Evolutionary conservation across 2,797 vertebrate species (phyloP).

Genomic region (Phyllotis vaccarum): DNA sequence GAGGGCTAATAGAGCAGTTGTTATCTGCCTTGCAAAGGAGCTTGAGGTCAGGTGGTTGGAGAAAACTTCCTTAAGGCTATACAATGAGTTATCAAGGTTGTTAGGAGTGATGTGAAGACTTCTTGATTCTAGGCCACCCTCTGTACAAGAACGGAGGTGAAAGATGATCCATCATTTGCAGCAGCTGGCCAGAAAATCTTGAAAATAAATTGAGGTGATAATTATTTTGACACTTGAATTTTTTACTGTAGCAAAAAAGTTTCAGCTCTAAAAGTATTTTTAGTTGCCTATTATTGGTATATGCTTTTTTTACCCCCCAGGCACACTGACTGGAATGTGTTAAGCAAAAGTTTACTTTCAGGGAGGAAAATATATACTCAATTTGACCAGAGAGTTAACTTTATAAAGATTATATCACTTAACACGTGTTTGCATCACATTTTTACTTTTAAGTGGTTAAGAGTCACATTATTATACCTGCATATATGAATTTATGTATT

Average conservation of each 20-base stretch:
- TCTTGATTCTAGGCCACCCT: neutral
- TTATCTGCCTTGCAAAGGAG: neutral
- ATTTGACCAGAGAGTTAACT: neutral
- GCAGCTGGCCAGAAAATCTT: constrained; percentile 2
- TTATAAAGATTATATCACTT: neutral
- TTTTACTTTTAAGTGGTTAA: neutral
- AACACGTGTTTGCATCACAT: neutral
- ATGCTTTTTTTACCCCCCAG: neutral
- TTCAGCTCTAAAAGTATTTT: constrained; percentile 17
- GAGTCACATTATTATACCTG: neutral
- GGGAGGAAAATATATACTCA: neutral
- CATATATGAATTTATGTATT: neutral
- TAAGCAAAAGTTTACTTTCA: neutral
- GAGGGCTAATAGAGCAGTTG: neutral
- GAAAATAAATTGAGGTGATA: constrained; percentile 34
- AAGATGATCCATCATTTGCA: neutral
- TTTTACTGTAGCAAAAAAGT: constrained; percentile 26
- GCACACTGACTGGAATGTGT: neutral
- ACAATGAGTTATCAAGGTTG: neutral
- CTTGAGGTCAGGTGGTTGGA: neutral
- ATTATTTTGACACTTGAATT: constrained; percentile 47
- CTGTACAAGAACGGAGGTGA: neutral
- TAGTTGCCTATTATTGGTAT: constrained; percentile 9
- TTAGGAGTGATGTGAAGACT: neutral
- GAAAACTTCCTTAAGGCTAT: neutral